These are phyloP conservation scores for Grammomys surdaster DNA, from an alignment of 2,113 vertebrate species.

Conservation along the genomic window DNA sequence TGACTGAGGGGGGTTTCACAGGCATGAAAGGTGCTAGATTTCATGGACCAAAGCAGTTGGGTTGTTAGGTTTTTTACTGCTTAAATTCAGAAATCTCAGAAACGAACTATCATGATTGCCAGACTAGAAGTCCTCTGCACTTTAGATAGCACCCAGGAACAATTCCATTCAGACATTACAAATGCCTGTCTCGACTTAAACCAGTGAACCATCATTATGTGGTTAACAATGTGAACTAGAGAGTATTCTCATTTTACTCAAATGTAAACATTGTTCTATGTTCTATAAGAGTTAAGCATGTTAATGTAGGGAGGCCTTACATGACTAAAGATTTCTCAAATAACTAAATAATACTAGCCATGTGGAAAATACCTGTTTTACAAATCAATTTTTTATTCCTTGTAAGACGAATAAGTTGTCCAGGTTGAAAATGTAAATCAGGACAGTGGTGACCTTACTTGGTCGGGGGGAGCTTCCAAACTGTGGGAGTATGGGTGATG, in stretches of 20 bases:
- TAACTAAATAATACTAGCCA: not conserved
- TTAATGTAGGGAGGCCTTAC: not conserved
- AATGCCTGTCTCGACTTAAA: not conserved
- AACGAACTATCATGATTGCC: not conserved
- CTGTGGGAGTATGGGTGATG: not conserved
- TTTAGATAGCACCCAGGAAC: not conserved
- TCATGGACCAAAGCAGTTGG: not conserved
- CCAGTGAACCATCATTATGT: not conserved
- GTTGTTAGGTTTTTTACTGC: not conserved
- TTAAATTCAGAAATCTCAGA: not conserved
- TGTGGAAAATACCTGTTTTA: not conserved
- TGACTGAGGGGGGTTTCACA: not conserved
- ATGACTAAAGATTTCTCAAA: not conserved
- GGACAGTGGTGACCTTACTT: not conserved
- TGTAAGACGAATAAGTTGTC: not conserved
- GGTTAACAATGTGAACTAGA: not conserved
- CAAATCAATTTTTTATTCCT: not conserved
- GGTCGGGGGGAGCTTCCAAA: not conserved
- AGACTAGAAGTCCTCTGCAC: not conserved
- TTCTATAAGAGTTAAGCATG: not conserved
- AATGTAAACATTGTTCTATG: not conserved
- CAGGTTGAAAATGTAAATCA: slow-evolving; percentile 1
- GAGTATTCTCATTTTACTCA: not conserved
- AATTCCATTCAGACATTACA: not conserved
- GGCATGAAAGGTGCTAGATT: not conserved